Conservation (phyloP, 2,797 vertebrate genomes). For the Yasuhikotakia modesta region DNA sequence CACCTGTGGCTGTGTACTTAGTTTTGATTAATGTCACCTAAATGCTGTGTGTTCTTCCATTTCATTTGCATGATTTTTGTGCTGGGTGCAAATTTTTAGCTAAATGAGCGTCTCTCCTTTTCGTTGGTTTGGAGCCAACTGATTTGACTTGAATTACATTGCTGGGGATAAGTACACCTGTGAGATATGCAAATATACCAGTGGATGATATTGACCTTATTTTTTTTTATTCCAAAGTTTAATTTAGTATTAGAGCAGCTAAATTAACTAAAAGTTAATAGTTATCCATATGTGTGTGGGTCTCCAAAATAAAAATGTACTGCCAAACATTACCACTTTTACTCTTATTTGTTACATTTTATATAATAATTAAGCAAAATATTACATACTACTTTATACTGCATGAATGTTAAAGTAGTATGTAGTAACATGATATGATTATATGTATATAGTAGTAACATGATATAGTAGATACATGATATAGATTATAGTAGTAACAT, state of each 20-base stretch:
- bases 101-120: constrained; percentile 80
- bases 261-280: constrained; percentile 79
- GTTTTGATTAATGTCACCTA: constrained; percentile 86
- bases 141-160: constrained; percentile 72
- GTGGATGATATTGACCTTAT: constrained; percentile 80
- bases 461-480: too few species aligned
- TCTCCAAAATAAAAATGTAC: too few species aligned
- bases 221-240: constrained; percentile 81
- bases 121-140: constrained; percentile 77
- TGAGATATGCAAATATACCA: constrained; percentile 80
- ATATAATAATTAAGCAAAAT: too few species aligned
- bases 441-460: too few species aligned
- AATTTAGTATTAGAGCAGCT: constrained; percentile 79
- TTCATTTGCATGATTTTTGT: constrained; percentile 88
- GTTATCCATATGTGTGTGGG: constrained; percentile 54
- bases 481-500: too few species aligned
- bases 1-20: constrained; percentile 85
- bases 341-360: too few species aligned
- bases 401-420: too few species aligned
- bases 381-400: too few species aligned
- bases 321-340: too few species aligned
- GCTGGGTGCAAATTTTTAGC: constrained; percentile 80
- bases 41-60: constrained; percentile 79
- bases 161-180: constrained; percentile 80
- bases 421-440: too few species aligned